A percentile compares a stretch with the other conserved stretches of the same genome.
Evolutionary conservation across 2,888 invertebrate species (phyloP).

Genomic region (Lasioglossum calceatum): DNA sequence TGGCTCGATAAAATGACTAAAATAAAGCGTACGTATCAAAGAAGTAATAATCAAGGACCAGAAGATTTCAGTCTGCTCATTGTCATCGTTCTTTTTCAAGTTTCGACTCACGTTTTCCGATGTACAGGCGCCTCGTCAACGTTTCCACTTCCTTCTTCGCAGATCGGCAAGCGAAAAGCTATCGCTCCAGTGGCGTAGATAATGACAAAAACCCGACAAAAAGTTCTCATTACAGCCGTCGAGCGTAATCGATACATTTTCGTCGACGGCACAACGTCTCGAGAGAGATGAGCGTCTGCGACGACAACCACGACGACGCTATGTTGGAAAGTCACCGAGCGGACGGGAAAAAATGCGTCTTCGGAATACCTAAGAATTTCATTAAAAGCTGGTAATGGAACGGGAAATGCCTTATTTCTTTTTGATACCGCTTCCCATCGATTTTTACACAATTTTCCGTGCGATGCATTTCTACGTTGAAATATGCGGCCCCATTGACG

Average conservation of each 20-base stretch:
- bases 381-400: constrained; percentile 50
- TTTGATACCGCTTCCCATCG: constrained; percentile 40
- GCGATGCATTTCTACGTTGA: constrained; percentile 42
- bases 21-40: background rate
- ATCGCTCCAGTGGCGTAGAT: constrained; percentile 32
- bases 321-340: background rate
- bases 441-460: constrained; percentile 28
- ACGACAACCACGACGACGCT: background rate
- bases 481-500: constrained; percentile 42
- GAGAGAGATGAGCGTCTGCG: background rate
- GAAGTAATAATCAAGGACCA: background rate
- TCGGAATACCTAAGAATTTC: constrained; percentile 45
- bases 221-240: constrained; percentile 41
- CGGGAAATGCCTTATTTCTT: constrained; percentile 51
- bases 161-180: constrained; percentile 21
- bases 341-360: constrained; percentile 8
- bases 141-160: background rate
- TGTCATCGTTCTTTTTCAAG: background rate
- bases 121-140: background rate
- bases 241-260: constrained; percentile 45
- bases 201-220: constrained; percentile 38
- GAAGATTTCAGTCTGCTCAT: background rate
- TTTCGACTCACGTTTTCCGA: constrained; percentile 1
- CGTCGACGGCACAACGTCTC: background rate
- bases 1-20: too few relatives aligned